A percentile compares a stretch with the other conserved stretches of the same genome.
These are phyloP conservation scores for Eucera pruinosa DNA, from an alignment of 2,888 invertebrate species.

Conservation along the genomic window DNA sequence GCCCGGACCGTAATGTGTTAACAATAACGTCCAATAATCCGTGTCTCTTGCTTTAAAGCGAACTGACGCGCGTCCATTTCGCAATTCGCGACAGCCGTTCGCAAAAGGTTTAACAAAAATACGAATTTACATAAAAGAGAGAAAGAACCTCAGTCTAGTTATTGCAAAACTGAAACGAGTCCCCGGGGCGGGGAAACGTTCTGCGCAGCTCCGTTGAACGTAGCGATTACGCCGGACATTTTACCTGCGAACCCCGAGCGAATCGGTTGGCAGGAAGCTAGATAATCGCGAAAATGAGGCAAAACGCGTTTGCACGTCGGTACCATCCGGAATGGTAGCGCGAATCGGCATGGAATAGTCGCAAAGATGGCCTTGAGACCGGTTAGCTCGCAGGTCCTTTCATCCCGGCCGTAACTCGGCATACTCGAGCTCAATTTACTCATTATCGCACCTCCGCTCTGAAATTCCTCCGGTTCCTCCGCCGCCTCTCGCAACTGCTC, in stretches of 20 bases:
- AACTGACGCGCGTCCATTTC: too few relatives aligned
- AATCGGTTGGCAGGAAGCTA: conserved; percentile 47
- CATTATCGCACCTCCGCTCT: conserved; percentile 75
- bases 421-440: conserved; percentile 70
- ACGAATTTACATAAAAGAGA: too few relatives aligned
- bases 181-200: not conserved
- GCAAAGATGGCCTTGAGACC: conserved; percentile 58
- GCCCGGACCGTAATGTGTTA: too few relatives aligned
- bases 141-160: too few relatives aligned
- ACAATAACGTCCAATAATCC: too few relatives aligned
- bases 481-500: conserved; percentile 29
- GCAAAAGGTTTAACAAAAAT: too few relatives aligned
- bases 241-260: conserved; percentile 20
- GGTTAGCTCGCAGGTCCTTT: conserved; percentile 57
- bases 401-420: conserved; percentile 49
- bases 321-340: not conserved
- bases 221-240: conserved; percentile 10
- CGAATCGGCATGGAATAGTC: conserved; percentile 44
- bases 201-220: not conserved
- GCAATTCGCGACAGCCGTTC: too few relatives aligned
- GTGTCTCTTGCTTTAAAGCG: too few relatives aligned
- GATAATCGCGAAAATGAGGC: conserved; percentile 42
- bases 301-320: too few relatives aligned
- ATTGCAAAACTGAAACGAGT: too few relatives aligned
- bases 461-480: conserved; percentile 62